A percentile compares a stretch with the other conserved stretches of the same genome.
phyloP scores from a whole-genome alignment of 2,113 vertebrate genomes.

The Trichechus manatus region DNA sequence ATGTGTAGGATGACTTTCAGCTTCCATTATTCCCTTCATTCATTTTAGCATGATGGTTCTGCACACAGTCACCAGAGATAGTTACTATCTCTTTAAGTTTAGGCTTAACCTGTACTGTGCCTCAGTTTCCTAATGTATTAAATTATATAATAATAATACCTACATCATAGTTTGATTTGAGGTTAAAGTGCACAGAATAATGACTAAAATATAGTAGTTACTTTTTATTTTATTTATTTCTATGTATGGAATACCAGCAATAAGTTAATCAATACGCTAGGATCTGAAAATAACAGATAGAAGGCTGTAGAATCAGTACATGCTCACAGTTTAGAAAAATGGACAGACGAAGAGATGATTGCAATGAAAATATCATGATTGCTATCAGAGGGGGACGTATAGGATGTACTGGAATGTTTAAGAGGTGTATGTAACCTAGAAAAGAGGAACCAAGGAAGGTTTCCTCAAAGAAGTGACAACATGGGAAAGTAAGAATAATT shows the following conservation, averaged over 20 bases:
- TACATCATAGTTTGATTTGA: conserved; percentile 15
- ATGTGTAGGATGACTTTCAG: not conserved
- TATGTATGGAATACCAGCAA: not conserved
- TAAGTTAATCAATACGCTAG: not conserved
- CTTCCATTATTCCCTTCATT: not conserved
- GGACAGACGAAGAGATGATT: not conserved
- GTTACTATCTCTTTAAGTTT: not conserved
- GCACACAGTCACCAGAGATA: not conserved
- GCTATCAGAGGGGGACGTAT: not conserved
- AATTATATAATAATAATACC: not conserved
- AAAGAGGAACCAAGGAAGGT: not conserved
- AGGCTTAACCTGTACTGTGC: not conserved
- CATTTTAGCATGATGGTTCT: not conserved
- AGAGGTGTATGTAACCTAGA: not conserved
- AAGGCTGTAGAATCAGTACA: not conserved
- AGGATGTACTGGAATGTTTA: not conserved
- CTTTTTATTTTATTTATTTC: not conserved
- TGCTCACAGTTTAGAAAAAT: not conserved
- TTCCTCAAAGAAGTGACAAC: not conserved
- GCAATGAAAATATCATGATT: not conserved
- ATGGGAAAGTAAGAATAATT: not conserved
- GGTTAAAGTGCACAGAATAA: not conserved
- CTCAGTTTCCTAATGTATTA: not conserved
- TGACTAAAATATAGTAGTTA: not conserved
- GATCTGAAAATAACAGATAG: not conserved